These are phyloP conservation scores for Caenorhabditis sp. DNA, from an alignment of 2,888 invertebrate genomes.

Conservation along the genomic window DNA sequence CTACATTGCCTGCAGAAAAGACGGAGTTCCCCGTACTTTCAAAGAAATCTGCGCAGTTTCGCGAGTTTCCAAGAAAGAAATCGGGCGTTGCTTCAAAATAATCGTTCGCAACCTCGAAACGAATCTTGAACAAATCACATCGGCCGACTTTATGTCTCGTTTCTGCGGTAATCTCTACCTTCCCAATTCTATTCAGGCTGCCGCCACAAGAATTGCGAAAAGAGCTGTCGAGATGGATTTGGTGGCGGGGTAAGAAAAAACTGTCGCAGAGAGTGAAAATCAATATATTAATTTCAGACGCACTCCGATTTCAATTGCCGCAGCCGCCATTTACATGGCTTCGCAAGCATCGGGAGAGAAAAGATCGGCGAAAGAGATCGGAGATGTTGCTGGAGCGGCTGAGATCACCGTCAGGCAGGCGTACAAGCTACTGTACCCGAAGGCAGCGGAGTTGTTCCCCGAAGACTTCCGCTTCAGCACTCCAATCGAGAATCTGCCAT, in stretches of 20 bases:
- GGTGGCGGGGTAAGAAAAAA: constrained; percentile 25
- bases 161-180: constrained; percentile 93
- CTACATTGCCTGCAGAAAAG: constrained; percentile 98
- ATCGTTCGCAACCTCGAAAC: constrained; percentile 96
- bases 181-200: constrained; percentile 82
- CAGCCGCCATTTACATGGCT: constrained; percentile 99
- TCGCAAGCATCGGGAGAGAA: constrained; percentile 95
- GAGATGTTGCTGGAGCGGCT: constrained; percentile 97
- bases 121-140: constrained; percentile 96
- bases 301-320: constrained; percentile 98
- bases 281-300: constrained; percentile 81
- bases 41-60: constrained; percentile 98
- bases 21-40: constrained; percentile 97
- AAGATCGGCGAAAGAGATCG: constrained; percentile 95
- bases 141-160: constrained; percentile 92
- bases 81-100: constrained; percentile 94
- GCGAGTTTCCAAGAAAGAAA: constrained; percentile 95
- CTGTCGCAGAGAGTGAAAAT: background rate
- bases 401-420: constrained; percentile 97
- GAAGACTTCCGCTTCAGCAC: constrained; percentile 95
- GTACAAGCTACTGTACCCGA: constrained; percentile 95
- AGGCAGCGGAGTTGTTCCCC: constrained; percentile 91
- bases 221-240: constrained; percentile 93
- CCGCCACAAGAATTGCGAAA: constrained; percentile 95
- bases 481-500: constrained; percentile 92